These are phyloP conservation scores for Triplophysa dalaica DNA, from an alignment of 2,113 vertebrate species.

Conservation along the genomic window DNA sequence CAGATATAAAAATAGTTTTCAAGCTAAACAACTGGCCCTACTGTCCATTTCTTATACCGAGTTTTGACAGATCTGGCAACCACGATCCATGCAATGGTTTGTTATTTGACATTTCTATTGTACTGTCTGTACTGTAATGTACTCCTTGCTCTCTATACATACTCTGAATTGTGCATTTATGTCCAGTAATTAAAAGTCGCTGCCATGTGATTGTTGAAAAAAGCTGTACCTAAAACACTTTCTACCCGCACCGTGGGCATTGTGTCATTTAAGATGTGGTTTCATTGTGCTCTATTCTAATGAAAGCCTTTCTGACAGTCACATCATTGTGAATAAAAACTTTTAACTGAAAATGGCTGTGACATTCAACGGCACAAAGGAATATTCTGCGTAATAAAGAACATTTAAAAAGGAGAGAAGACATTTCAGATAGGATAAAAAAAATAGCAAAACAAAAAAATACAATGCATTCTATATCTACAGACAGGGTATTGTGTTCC, in stretches of 20 bases:
- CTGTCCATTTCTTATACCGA: no score
- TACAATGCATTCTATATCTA: not conserved
- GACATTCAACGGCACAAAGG: slow-evolving; percentile 9
- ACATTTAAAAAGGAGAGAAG: not conserved
- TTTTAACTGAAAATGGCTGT: not conserved
- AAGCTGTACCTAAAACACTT: not conserved
- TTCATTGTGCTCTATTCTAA: not conserved
- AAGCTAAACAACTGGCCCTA: no score
- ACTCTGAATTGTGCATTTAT: not conserved
- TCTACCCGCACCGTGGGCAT: not conserved
- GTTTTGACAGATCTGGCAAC: not conserved
- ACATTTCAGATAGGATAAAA: not conserved
- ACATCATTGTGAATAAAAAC: not conserved
- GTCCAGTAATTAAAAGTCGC: not conserved
- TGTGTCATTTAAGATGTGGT: not conserved
- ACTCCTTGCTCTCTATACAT: not conserved
- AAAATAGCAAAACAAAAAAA: not conserved
- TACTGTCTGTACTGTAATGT: not conserved
- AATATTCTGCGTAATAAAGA: not conserved
- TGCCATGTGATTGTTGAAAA: not conserved
- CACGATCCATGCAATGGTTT: no score
- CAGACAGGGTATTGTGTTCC: not conserved
- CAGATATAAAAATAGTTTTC: no score
- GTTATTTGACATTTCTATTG: not conserved
- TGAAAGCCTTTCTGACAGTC: not conserved